Evolutionary conservation across 2,113 vertebrate genomes (phyloP).

Genomic region (Albula glossodonta): DNA sequence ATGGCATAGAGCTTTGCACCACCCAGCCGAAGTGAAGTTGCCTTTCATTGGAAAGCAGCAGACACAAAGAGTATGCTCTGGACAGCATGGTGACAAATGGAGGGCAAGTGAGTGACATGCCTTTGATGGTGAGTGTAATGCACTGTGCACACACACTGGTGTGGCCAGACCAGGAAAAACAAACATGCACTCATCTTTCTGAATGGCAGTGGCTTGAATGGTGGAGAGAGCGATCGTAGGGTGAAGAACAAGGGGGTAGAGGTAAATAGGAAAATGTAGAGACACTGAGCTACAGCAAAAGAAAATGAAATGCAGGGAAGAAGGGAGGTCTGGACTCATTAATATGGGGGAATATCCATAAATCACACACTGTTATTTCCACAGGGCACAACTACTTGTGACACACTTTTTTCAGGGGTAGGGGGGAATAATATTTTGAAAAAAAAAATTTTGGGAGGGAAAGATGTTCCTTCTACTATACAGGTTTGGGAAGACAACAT

Average conservation of each 20-base stretch:
- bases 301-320: not conserved
- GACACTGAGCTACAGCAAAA: not conserved
- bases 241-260: not conserved
- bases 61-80: not conserved
- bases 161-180: conserved; percentile 30
- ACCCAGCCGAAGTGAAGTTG: not conserved
- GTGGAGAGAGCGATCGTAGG: not conserved
- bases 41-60: not conserved
- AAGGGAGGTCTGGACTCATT: not conserved
- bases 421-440: not conserved
- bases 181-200: conserved; percentile 18
- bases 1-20: not conserved
- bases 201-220: not conserved
- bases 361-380: not conserved
- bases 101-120: not conserved
- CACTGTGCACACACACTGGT: not conserved
- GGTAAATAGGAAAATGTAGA: not conserved
- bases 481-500: too few relatives aligned
- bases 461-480: not conserved
- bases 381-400: not conserved
- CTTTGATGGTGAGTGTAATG: not conserved
- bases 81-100: not conserved
- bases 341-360: not conserved
- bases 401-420: not conserved
- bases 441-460: not conserved